Evolutionary conservation across 2,797 vertebrate genomes (phyloP).

Genomic region (Euthynnus affinis): DNA sequence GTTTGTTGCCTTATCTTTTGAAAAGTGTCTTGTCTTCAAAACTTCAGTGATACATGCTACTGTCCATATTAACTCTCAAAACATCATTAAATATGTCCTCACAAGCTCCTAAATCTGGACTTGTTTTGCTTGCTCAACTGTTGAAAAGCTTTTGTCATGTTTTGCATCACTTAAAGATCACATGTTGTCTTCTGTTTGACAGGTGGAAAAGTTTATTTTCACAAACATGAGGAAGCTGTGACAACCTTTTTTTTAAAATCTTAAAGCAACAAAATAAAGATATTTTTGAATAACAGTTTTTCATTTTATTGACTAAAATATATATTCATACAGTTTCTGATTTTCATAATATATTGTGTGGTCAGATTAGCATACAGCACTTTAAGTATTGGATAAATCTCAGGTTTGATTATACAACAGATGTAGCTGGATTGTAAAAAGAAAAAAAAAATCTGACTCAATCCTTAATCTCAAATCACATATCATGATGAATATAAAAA

Average conservation of each 20-base stretch:
- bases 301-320: constrained; percentile 28
- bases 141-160: not conserved
- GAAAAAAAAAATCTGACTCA: no score
- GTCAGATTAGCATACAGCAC: not conserved
- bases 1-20: not conserved
- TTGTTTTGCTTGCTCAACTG: not conserved
- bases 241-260: not conserved
- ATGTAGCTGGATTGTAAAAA: no score
- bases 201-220: not conserved
- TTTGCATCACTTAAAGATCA: not conserved
- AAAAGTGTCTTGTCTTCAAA: not conserved
- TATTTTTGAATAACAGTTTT: not conserved
- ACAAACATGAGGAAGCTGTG: not conserved
- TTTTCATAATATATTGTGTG: not conserved
- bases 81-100: not conserved
- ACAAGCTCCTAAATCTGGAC: not conserved
- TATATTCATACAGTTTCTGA: not conserved
- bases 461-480: not conserved
- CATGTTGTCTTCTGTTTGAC: not conserved
- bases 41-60: not conserved
- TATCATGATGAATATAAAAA: constrained; percentile 2
- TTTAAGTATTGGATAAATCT: not conserved
- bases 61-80: not conserved
- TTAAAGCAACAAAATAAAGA: constrained; percentile 5
- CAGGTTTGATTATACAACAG: not conserved